These are phyloP conservation scores for Drosophila tani DNA, from an alignment of 1,140 invertebrate genomes.

Conservation along the genomic window DNA sequence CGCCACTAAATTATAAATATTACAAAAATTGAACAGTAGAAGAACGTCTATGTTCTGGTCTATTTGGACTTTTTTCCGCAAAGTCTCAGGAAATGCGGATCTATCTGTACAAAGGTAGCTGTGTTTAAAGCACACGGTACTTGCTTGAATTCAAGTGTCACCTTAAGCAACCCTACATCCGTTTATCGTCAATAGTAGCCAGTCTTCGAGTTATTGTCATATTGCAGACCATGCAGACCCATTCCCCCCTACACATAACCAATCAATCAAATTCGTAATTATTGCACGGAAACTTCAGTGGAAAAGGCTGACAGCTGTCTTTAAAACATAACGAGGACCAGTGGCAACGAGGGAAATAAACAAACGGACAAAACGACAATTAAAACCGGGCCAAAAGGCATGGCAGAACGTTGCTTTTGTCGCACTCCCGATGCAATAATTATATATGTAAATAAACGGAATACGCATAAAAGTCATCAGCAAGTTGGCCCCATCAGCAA, in stretches of 20 bases:
- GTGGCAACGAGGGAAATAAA: constrained; percentile 26
- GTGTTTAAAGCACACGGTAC: too few relatives aligned
- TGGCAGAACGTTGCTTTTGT: constrained; percentile 1
- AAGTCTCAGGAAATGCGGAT: too few relatives aligned
- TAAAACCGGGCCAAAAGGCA: constrained; percentile 18
- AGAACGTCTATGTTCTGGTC: too few relatives aligned
- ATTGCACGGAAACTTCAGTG: constrained; percentile 38
- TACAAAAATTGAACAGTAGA: too few relatives aligned
- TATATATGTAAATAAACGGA: constrained; percentile 58
- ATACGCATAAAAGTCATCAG: constrained; percentile 59
- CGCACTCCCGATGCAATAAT: constrained; percentile 46
- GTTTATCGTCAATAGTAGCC: background rate
- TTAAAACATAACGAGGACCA: constrained; percentile 38
- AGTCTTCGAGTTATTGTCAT: background rate
- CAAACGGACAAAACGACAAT: constrained; percentile 44
- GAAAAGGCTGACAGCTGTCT: constrained; percentile 59
- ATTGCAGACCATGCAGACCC: background rate
- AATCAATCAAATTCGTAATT: constrained; percentile 66
- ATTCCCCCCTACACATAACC: background rate
- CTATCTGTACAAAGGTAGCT: background rate
- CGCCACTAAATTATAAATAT: background rate
- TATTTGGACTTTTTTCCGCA: background rate
- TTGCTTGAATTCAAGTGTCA: background rate
- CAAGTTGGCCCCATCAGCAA: constrained; percentile 46
- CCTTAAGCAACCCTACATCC: background rate